A percentile compares a stretch with the other conserved stretches of the same genome.
Evolutionary conservation across 2,888 invertebrate species (phyloP).

Genomic region (Polyploca ridens): DNA sequence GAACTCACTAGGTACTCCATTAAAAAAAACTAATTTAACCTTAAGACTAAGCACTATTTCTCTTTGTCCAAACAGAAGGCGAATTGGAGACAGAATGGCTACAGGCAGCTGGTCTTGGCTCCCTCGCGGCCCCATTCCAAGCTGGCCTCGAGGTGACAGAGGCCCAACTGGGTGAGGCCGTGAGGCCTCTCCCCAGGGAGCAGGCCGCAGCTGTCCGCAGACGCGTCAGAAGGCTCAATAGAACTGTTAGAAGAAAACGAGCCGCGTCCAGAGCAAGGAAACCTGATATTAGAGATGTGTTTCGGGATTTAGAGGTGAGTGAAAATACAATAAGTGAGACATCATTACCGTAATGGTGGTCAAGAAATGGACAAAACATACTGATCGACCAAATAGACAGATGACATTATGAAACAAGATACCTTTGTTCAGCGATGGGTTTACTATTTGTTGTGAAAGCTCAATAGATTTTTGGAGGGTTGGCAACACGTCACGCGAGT

Average conservation of each 20-base stretch:
- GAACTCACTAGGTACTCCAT: too few relatives aligned
- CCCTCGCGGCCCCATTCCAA: slow-evolving; percentile 88
- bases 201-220: slow-evolving; percentile 92
- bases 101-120: slow-evolving; percentile 88
- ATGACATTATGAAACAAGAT: too few relatives aligned
- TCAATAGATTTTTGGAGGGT: too few relatives aligned
- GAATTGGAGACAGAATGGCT: slow-evolving; percentile 92
- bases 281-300: slow-evolving; percentile 93
- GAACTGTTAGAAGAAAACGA: slow-evolving; percentile 87
- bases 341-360: background rate
- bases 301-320: slow-evolving; percentile 91
- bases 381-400: too few relatives aligned
- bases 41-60: background rate
- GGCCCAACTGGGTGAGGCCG: slow-evolving; percentile 86
- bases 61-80: slow-evolving; percentile 84
- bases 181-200: slow-evolving; percentile 86
- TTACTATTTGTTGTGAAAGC: too few relatives aligned
- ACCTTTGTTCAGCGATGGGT: too few relatives aligned
- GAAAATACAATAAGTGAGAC: too few relatives aligned
- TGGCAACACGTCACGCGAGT: too few relatives aligned
- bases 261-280: slow-evolving; percentile 85
- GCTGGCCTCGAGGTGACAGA: slow-evolving; percentile 88
- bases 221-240: slow-evolving; percentile 90
- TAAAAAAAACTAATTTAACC: background rate
- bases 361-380: too few relatives aligned